These are phyloP conservation scores for Mylabris sibirica DNA, from an alignment of 2,888 invertebrate species.

Conservation along the genomic window DNA sequence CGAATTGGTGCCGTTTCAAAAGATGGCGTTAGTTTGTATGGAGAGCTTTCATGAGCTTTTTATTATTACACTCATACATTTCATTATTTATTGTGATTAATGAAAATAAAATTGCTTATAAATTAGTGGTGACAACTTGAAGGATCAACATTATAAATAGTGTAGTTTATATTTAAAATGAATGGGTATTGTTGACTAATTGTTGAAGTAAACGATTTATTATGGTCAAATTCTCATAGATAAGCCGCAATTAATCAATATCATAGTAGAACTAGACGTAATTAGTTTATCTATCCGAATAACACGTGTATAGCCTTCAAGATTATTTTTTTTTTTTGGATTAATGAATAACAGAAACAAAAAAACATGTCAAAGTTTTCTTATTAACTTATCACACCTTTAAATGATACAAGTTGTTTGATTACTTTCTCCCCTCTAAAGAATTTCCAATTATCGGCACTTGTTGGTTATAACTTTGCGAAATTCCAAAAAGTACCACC, in stretches of 20 bases:
- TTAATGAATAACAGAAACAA: background rate
- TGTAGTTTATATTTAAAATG: background rate
- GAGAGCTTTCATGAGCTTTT: background rate
- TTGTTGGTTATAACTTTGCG: background rate
- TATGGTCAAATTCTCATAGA: background rate
- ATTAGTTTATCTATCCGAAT: too few species aligned
- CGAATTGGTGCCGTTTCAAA: background rate
- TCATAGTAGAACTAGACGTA: background rate
- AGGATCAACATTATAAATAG: background rate
- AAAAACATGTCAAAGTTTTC: background rate
- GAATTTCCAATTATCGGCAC: background rate
- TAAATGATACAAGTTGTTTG: background rate
- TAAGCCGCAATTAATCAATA: background rate
- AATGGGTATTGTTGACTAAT: background rate
- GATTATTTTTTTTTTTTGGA: background rate
- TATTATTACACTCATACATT: background rate
- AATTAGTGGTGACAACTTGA: background rate
- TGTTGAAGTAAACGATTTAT: background rate
- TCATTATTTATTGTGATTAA: background rate
- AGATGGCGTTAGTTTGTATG: slow-evolving; percentile 1
- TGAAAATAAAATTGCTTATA: background rate
- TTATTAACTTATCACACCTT: background rate
- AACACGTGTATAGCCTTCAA: too few species aligned
- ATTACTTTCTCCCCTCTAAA: background rate
- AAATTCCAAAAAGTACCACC: background rate